A percentile compares a stretch with the other conserved stretches of the same genome.
phyloP scores from a whole-genome alignment of 2,797 vertebrate species.

The Triplophysa bombifrons region DNA sequence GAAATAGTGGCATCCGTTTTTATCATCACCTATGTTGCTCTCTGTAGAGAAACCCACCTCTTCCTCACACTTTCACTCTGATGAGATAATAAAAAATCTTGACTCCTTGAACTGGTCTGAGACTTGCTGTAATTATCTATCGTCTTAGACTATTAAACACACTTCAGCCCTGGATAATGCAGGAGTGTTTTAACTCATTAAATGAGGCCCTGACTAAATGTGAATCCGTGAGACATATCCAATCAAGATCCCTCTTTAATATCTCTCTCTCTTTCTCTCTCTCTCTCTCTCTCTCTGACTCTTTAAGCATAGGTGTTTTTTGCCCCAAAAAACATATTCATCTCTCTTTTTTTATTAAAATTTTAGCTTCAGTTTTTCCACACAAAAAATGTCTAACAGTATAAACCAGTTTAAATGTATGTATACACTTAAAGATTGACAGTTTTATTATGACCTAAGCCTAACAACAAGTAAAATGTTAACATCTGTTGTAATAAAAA shows the following conservation, averaged over 20 bases:
- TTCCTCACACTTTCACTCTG: background rate
- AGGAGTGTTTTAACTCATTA: slow-evolving; percentile 27
- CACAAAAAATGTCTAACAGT: too few species aligned
- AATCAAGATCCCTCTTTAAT: background rate
- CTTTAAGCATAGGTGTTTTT: background rate
- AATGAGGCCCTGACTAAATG: slow-evolving; percentile 23
- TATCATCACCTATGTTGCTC: slow-evolving; percentile 18
- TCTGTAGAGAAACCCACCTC: background rate
- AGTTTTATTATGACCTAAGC: too few species aligned
- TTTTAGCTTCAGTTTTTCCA: too few species aligned
- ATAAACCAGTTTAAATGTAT: too few species aligned
- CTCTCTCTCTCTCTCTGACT: too few species aligned
- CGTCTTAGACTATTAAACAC: slow-evolving; percentile 29
- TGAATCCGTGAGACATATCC: slow-evolving; percentile 11
- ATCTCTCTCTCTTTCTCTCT: background rate
- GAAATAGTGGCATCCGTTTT: background rate
- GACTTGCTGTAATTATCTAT: slow-evolving; percentile 2
- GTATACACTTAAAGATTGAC: too few species aligned
- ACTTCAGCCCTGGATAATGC: slow-evolving; percentile 14
- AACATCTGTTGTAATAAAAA: too few species aligned
- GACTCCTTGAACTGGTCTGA: slow-evolving; percentile 13
- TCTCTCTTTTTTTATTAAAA: too few species aligned
- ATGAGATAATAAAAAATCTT: background rate
- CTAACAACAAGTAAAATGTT: too few species aligned
- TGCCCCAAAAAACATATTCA: too few species aligned